Evolutionary conservation across 2,888 invertebrate genomes (phyloP).

Genomic region (Muscina levida): DNA sequence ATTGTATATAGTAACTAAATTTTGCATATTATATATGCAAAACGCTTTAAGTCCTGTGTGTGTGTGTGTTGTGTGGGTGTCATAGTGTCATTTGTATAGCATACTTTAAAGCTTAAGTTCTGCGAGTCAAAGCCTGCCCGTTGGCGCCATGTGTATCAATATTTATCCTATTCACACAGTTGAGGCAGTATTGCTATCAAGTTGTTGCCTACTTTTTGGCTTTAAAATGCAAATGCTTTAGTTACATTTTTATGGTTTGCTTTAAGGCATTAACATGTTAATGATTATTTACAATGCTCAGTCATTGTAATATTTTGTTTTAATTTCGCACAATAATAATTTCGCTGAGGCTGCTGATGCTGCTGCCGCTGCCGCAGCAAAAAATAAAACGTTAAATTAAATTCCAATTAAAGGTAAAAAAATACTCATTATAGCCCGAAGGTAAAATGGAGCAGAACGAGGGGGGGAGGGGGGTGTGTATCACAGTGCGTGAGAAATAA

Average conservation of each 20-base stretch:
- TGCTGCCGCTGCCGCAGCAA: no score
- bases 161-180: no score
- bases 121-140: no score
- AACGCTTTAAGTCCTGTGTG: no score
- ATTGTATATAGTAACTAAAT: no score
- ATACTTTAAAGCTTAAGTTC: not conserved
- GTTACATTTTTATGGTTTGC: not conserved
- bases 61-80: no score
- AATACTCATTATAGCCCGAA: conserved; percentile 4
- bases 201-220: conserved; percentile 3
- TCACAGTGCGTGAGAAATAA: not conserved
- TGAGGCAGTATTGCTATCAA: no score
- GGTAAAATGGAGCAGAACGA: not conserved
- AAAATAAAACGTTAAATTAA: conserved; percentile 6
- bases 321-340: conserved; percentile 12
- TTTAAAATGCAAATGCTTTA: not conserved
- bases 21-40: no score
- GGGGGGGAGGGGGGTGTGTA: no score
- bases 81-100: not conserved
- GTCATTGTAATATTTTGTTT: conserved; percentile 17
- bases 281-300: conserved; percentile 11
- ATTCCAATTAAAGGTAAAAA: conserved; percentile 16
- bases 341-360: no score
- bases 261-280: conserved; percentile 3
- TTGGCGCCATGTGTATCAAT: no score